phyloP scores from a whole-genome alignment of 2,797 vertebrate genomes.

The Scomberomorus guttatus region DNA sequence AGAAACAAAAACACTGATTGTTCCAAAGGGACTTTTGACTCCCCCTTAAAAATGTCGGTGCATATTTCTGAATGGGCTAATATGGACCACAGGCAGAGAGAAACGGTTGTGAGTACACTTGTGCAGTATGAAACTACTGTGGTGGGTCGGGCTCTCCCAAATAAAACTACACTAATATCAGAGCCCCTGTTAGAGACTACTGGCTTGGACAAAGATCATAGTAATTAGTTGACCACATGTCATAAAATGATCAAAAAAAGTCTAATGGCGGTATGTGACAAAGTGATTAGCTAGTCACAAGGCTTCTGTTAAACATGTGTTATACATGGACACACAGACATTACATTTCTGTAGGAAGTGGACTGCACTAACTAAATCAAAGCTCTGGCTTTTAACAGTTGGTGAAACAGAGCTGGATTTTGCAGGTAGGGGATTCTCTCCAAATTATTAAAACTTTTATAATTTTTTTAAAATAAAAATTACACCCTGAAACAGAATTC shows the following conservation, averaged over 20 bases:
- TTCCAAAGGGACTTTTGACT: constrained; percentile 59
- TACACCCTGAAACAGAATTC: neutral
- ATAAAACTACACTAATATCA: neutral
- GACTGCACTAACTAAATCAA: neutral
- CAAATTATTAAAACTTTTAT: neutral
- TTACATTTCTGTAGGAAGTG: neutral
- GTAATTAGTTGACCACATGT: no score
- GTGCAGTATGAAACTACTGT: neutral
- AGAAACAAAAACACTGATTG: constrained; percentile 81
- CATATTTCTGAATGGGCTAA: constrained; percentile 50
- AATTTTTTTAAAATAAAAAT: no score
- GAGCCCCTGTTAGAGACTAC: neutral
- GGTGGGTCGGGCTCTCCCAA: neutral
- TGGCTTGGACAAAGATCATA: constrained; percentile 14
- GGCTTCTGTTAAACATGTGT: constrained; percentile 15
- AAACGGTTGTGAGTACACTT: constrained; percentile 13
- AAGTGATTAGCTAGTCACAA: constrained; percentile 45
- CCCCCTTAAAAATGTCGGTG: constrained; percentile 46
- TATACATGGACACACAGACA: neutral
- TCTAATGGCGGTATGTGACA: constrained; percentile 23
- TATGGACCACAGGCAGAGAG: constrained; percentile 34
- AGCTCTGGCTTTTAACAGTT: neutral
- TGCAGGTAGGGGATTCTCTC: neutral
- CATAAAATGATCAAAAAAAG: constrained; percentile 4
- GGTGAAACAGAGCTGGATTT: neutral